These are phyloP conservation scores for Harpalus rufipes DNA, from an alignment of 2,888 invertebrate species.

Conservation along the genomic window DNA sequence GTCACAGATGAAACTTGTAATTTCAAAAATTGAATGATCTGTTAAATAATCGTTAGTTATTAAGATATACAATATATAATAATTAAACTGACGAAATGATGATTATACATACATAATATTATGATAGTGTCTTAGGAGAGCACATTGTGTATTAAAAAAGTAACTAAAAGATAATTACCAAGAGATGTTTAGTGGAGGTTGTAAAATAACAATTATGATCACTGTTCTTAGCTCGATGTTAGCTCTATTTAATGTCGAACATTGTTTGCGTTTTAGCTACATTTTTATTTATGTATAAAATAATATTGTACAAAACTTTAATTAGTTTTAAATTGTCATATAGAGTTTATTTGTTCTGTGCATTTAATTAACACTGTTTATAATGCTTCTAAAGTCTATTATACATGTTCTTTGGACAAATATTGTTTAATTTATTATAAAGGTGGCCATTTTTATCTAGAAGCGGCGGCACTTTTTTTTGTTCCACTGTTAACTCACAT, in stretches of 20 bases:
- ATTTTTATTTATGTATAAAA: conserved; percentile 60
- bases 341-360: conserved; percentile 57
- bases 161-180: conserved; percentile 57
- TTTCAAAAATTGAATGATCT: conserved; percentile 61
- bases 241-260: conserved; percentile 60
- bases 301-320: conserved; percentile 58
- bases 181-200: conserved; percentile 60
- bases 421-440: too few relatives aligned
- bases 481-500: too few relatives aligned
- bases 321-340: conserved; percentile 60
- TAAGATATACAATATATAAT: conserved; percentile 59
- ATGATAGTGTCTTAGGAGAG: conserved; percentile 62
- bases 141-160: conserved; percentile 61
- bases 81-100: conserved; percentile 59
- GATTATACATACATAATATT: conserved; percentile 57
- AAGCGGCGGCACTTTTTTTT: too few relatives aligned
- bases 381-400: conserved; percentile 62
- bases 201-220: conserved; percentile 55
- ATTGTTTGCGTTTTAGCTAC: conserved; percentile 54
- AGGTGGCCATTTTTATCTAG: too few relatives aligned
- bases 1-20: conserved; percentile 61
- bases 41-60: conserved; percentile 61
- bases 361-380: conserved; percentile 60
- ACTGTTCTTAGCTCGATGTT: conserved; percentile 63
- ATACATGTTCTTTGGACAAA: conserved; percentile 61